Conservation (phyloP, 2,113 vertebrate genomes). For the Pao palembangensis region DNA sequence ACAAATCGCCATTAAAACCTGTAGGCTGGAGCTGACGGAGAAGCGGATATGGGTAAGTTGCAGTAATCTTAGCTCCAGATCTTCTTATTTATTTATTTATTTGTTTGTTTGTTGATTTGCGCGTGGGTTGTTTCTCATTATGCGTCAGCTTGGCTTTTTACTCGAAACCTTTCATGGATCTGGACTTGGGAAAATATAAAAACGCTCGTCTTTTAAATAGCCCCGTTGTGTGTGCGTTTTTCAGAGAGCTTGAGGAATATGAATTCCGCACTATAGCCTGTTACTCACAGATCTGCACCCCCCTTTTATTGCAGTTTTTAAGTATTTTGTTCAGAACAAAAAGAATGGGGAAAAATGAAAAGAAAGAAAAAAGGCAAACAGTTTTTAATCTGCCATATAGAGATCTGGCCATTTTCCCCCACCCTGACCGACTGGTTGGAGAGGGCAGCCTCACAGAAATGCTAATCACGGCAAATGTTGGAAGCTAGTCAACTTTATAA, state of each 20-base stretch:
- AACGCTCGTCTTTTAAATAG: background rate
- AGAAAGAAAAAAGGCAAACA: background rate
- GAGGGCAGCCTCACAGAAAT: constrained; percentile 54
- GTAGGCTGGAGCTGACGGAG: constrained; percentile 71
- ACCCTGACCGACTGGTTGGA: constrained; percentile 38
- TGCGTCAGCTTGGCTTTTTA: background rate
- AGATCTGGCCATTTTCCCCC: constrained; percentile 3
- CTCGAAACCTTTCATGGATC: background rate
- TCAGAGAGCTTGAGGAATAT: constrained; percentile 39
- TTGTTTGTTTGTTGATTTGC: background rate
- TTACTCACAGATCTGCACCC: constrained; percentile 58
- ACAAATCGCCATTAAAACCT: constrained; percentile 68
- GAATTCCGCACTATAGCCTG: constrained; percentile 29
- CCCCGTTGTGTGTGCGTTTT: background rate
- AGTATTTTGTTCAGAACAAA: constrained; percentile 1
- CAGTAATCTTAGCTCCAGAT: background rate
- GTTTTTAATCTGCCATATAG: background rate
- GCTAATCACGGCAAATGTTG: constrained; percentile 65
- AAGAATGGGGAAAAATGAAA: no score
- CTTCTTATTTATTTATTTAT: background rate
- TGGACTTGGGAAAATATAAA: background rate
- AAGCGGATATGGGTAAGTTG: constrained; percentile 76
- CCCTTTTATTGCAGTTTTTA: constrained; percentile 17
- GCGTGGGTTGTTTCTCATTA: constrained; percentile 14
- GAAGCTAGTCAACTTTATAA: constrained; percentile 71